Evolutionary conservation across 2,113 vertebrate species (phyloP).

Genomic region (Semicossyphus pulcher): DNA sequence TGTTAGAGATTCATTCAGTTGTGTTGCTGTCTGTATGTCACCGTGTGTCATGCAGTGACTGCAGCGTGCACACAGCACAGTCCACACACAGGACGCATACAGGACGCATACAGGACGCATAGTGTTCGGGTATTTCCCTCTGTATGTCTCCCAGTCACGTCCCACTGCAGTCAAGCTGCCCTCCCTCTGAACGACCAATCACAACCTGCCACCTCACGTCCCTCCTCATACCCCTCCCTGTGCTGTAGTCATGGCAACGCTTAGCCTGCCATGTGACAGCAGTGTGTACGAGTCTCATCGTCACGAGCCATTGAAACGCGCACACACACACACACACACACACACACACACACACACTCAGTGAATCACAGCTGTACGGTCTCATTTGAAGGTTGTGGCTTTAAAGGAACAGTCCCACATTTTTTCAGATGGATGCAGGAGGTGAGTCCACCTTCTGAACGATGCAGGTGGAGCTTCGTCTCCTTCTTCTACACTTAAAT

Average conservation of each 20-base stretch:
- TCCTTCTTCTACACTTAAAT: no score
- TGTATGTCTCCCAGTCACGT: slow-evolving; percentile 73
- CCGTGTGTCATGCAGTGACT: no score
- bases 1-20: no score
- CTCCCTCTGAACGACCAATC: slow-evolving; percentile 67
- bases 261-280: slow-evolving; percentile 63
- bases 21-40: no score
- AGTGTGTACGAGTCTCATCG: slow-evolving; percentile 19
- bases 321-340: slow-evolving; percentile 9
- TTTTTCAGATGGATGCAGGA: not conserved
- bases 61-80: not conserved
- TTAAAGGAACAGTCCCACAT: slow-evolving; percentile 47
- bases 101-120: not conserved
- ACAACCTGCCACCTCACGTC: slow-evolving; percentile 50
- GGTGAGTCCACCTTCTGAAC: no score
- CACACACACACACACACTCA: slow-evolving; percentile 5
- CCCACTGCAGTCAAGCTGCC: slow-evolving; percentile 82
- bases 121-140: slow-evolving; percentile 6
- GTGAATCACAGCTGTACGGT: not conserved
- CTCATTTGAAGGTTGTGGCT: not conserved
- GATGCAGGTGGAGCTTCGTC: no score
- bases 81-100: not conserved
- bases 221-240: not conserved
- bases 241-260: slow-evolving; percentile 72
- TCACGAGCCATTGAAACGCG: slow-evolving; percentile 7